Conservation (phyloP, 2,888 invertebrate genomes). For the Diplazon laetatorius region DNA sequence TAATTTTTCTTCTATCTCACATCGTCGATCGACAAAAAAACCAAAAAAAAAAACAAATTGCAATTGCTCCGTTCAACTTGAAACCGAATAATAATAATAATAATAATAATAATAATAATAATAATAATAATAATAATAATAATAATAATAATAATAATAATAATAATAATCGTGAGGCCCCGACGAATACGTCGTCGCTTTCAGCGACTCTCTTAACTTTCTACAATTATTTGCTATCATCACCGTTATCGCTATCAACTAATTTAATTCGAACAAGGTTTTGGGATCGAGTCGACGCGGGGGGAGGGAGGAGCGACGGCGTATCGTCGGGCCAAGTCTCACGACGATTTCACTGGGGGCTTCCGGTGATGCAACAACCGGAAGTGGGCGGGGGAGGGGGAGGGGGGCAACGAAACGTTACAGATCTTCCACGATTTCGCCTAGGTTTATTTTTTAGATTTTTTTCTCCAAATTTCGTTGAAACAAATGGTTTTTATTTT, state of each 20-base stretch:
- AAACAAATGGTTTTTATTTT: not conserved
- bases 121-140: too few relatives aligned
- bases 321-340: not conserved
- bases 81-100: too few relatives aligned
- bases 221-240: conserved; percentile 64
- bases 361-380: too few relatives aligned
- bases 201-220: conserved; percentile 50
- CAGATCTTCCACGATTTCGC: conserved; percentile 77
- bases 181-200: conserved; percentile 1
- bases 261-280: conserved; percentile 65
- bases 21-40: too few relatives aligned
- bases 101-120: too few relatives aligned
- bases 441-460: conserved; percentile 58
- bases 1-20: conserved; percentile 6
- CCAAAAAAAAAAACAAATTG: too few relatives aligned
- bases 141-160: too few relatives aligned
- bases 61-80: too few relatives aligned
- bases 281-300: conserved; percentile 1
- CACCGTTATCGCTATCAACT: conserved; percentile 64
- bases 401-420: too few relatives aligned
- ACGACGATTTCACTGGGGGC: conserved; percentile 1
- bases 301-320: too few relatives aligned
- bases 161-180: not conserved
- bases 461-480: conserved; percentile 39
- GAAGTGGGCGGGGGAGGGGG: too few relatives aligned